phyloP scores from a whole-genome alignment of 2,113 vertebrate species.

The Nothobranchius kuhntae region DNA sequence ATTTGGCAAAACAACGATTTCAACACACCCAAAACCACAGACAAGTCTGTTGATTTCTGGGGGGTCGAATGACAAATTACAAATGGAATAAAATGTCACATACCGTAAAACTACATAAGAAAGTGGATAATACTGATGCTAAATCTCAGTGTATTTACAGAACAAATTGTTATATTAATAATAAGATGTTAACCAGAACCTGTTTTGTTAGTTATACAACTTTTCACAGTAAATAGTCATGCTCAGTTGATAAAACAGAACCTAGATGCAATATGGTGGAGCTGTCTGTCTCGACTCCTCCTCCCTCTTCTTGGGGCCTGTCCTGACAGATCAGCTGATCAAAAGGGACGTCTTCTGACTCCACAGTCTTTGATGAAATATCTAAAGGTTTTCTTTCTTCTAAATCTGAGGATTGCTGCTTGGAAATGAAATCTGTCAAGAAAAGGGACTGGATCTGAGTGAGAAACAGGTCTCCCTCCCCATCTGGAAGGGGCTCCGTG shows the following conservation, averaged over 20 bases:
- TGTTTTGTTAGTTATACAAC: neutral
- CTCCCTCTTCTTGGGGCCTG: neutral
- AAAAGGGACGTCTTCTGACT: conserved; percentile 17
- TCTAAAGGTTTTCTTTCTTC: conserved; percentile 59
- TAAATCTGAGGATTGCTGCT: conserved; percentile 53
- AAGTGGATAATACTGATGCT: conserved; percentile 4
- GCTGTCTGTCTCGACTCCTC: conserved; percentile 27
- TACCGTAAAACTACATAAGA: conserved; percentile 3
- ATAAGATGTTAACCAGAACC: neutral
- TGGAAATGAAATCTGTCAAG: conserved; percentile 81
- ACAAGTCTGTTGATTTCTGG: neutral
- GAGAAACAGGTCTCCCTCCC: conserved; percentile 86
- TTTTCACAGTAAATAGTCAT: conserved; percentile 74
- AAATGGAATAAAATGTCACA: neutral
- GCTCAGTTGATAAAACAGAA: conserved; percentile 64
- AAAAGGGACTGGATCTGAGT: conserved; percentile 89
- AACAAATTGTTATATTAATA: neutral
- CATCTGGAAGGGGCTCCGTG: conserved; percentile 83
- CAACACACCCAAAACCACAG: too few species aligned
- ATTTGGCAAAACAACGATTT: too few species aligned
- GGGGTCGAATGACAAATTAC: neutral
- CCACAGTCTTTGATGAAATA: conserved; percentile 22
- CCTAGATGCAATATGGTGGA: conserved; percentile 63
- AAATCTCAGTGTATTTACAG: conserved; percentile 4
- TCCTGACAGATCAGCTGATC: conserved; percentile 28